A percentile compares a stretch with the other conserved stretches of the same genome.
Conservation (phyloP, 2,797 vertebrate genomes). For the Rhynchotus rufescens region DNA sequence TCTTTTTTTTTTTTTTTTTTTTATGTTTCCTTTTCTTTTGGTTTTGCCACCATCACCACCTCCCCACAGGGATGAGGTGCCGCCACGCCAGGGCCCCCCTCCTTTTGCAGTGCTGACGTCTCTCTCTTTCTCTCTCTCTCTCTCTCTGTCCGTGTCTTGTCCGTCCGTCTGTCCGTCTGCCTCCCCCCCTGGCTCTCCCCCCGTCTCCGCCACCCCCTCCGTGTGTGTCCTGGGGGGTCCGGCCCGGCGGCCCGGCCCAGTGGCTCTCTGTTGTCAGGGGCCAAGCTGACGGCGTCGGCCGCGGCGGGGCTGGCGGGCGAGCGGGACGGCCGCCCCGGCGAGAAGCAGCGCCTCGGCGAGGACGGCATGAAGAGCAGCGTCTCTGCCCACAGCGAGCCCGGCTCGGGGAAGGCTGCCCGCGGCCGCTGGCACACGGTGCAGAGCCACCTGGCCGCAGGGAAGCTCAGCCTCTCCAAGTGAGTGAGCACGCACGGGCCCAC, state of each 20-base stretch:
- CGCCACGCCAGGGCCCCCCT: slow-evolving; percentile 22
- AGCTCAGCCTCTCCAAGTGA: slow-evolving; percentile 97
- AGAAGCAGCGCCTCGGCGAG: slow-evolving; percentile 80
- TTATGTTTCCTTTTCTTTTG: not conserved
- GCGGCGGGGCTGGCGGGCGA: slow-evolving; percentile 80
- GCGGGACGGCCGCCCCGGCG: slow-evolving; percentile 84
- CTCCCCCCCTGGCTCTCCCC: slow-evolving; percentile 58
- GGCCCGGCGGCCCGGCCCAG: slow-evolving; percentile 76
- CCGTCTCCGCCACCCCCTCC: slow-evolving; percentile 34
- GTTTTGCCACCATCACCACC: slow-evolving; percentile 73
- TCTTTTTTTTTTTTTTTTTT: slow-evolving; percentile 73
- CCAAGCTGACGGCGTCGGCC: slow-evolving; percentile 88
- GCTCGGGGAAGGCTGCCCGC: slow-evolving; percentile 90
- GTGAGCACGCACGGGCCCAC: slow-evolving; percentile 78
- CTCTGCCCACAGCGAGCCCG: slow-evolving; percentile 89
- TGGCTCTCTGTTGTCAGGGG: slow-evolving; percentile 90
- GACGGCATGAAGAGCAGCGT: slow-evolving; percentile 85
- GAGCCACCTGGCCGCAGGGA: slow-evolving; percentile 95
- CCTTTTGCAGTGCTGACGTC: slow-evolving; percentile 81
- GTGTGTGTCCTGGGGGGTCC: slow-evolving; percentile 58
- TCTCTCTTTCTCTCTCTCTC: slow-evolving; percentile 81
- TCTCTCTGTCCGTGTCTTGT: slow-evolving; percentile 82
- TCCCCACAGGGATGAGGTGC: not conserved
- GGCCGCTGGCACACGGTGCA: slow-evolving; percentile 96
- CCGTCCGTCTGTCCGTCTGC: slow-evolving; percentile 75